A percentile compares a stretch with the other conserved stretches of the same genome.
Conservation (phyloP, 1,140 invertebrate genomes). For the Reticulitermes speratus region DNA sequence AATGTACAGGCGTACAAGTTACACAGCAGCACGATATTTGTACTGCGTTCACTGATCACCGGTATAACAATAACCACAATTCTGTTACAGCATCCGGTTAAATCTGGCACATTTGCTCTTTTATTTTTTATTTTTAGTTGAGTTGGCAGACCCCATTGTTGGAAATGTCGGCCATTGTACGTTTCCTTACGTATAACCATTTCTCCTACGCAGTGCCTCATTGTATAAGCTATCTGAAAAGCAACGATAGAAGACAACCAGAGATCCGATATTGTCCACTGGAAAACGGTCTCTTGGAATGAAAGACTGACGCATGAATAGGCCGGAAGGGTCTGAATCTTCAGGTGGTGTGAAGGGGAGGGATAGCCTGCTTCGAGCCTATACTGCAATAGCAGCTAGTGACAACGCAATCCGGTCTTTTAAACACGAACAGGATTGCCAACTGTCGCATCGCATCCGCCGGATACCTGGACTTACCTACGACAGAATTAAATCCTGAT, state of each 20-base stretch:
- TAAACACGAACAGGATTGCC: neutral
- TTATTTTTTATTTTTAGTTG: neutral
- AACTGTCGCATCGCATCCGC: neutral
- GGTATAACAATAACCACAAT: neutral
- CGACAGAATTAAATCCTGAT: neutral
- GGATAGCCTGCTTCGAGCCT: neutral
- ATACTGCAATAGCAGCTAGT: neutral
- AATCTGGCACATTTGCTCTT: neutral
- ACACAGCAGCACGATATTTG: no score
- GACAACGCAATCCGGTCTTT: neutral
- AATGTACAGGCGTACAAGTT: no score
- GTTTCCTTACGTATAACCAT: neutral
- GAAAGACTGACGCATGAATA: conserved; percentile 15
- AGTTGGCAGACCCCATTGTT: neutral
- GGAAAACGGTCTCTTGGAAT: neutral
- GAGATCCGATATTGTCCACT: conserved; percentile 15
- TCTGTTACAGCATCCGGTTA: neutral
- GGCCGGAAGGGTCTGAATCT: conserved; percentile 44
- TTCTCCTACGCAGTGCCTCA: neutral
- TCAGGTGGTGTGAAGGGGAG: conserved; percentile 53
- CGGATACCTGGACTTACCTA: neutral
- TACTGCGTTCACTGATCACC: no score
- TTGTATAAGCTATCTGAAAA: neutral
- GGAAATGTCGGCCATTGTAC: conserved; percentile 3
- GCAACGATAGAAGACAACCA: neutral